Base-by-base conservation (phyloP, 1,140 invertebrate genomes). In the Plectrocnemia conspersa region DNA sequence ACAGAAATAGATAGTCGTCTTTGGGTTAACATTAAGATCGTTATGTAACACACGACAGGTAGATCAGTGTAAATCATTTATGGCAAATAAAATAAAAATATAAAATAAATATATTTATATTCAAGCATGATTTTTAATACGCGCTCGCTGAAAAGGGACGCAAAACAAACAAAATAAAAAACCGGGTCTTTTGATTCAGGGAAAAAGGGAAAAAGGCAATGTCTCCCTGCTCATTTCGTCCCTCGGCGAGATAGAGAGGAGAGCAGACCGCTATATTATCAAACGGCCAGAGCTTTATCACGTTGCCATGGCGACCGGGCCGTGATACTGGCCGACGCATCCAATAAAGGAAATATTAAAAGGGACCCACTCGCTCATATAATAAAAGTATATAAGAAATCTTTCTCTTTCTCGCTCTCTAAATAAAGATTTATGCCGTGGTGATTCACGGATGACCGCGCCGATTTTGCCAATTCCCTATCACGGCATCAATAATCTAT, bases 261-360 rank as follows among this genome's bases (percentile, higher is more conserved):
- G 35, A 59, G 50, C 59, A 61, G 59, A 61, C 59, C 59, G 59
- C 59, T 54, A 61, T 61, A 61, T 61, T 73, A 68, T 73, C 70
- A 72, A 69, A 73, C 72, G 72, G 69, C 64, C 68, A 72, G 71
- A 60, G 71, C 71, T 75, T 73, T 74, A 72, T 73, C 71, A 66
- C 71, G 71, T 72, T 69, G 64, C 68, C 66, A 72, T 70, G 66
- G 64, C 64, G 58, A 72, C 68, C 62, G 61, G 60, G 21, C 55
- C 66, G 67, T 66, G 68, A 67, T 58, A 52, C 57, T 45, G 49
- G 50, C 25, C 42, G 42, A 42, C 49, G 36, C 50, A 53, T 35
- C 32, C 42, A 48, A 36, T 24, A 45, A 36, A 54, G 52, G 42
- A 54, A 50, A 59, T 59, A 54, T 54, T 59, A 54, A 56, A 42